Conservation (phyloP, 2,113 vertebrate species). For the Maccullochella peelii region DNA sequence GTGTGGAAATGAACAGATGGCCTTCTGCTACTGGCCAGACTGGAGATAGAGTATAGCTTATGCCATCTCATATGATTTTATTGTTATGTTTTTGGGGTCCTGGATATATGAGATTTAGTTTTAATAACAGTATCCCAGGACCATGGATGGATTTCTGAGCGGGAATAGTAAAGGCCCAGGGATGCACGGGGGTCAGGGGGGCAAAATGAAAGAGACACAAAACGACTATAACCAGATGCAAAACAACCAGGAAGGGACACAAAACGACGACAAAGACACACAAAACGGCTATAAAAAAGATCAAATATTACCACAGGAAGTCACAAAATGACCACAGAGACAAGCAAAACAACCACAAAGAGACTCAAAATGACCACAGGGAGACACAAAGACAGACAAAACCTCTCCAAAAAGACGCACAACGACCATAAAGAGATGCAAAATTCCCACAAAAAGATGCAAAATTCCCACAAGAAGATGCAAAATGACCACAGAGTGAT, state of each 20-base stretch:
- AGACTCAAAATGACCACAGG: neutral
- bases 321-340: too few relatives aligned
- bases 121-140: neutral
- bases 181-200: neutral
- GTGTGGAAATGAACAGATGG: constrained; percentile 16
- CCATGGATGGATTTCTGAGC: too few relatives aligned
- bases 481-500: too few relatives aligned
- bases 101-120: neutral
- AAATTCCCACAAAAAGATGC: too few relatives aligned
- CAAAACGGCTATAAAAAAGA: neutral
- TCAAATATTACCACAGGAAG: neutral
- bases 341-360: neutral
- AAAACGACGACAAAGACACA: neutral
- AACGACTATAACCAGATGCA: neutral
- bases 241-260: fast-evolving
- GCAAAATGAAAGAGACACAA: neutral
- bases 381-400: too few relatives aligned
- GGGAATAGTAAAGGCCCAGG: too few relatives aligned
- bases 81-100: neutral
- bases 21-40: neutral
- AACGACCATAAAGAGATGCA: neutral
- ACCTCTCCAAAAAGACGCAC: neutral
- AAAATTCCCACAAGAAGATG: too few relatives aligned
- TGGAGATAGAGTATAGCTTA: neutral
- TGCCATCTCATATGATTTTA: neutral